A percentile compares a stretch with the other conserved stretches of the same genome.
Conservation (phyloP, 2,797 vertebrate species). For the Enteromius unitaeniatus region DNA sequence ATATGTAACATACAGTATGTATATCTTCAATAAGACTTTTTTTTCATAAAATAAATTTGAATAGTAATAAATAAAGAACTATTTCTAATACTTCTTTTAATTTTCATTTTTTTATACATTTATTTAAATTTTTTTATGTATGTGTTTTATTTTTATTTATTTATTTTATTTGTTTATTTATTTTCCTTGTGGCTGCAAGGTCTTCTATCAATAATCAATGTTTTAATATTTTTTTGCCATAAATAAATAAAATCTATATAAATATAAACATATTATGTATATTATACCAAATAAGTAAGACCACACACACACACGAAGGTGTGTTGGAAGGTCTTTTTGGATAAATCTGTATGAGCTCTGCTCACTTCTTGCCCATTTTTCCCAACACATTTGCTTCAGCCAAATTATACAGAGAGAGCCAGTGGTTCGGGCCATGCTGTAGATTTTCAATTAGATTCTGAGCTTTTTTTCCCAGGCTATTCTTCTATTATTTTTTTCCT, state of each 20-base stretch:
- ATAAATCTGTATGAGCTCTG: background rate
- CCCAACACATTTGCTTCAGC: background rate
- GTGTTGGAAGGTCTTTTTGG: background rate
- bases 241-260: background rate
- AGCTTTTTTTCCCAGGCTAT: background rate
- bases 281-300: background rate
- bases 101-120: background rate
- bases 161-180: too few relatives aligned
- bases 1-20: background rate
- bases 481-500: slow-evolving; percentile 9
- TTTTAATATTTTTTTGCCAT: background rate
- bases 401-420: background rate
- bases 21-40: background rate
- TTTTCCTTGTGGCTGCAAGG: too few relatives aligned
- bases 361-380: background rate
- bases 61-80: background rate
- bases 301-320: background rate
- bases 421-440: background rate
- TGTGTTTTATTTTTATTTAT: too few relatives aligned
- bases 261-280: background rate
- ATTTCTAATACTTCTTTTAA: background rate
- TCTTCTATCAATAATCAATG: background rate
- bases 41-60: background rate
- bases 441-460: background rate
- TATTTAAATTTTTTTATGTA: background rate